A percentile compares a stretch with the other conserved stretches of the same genome.
Conservation (phyloP, 2,797 vertebrate species). For the Perodicticus potto region DNA sequence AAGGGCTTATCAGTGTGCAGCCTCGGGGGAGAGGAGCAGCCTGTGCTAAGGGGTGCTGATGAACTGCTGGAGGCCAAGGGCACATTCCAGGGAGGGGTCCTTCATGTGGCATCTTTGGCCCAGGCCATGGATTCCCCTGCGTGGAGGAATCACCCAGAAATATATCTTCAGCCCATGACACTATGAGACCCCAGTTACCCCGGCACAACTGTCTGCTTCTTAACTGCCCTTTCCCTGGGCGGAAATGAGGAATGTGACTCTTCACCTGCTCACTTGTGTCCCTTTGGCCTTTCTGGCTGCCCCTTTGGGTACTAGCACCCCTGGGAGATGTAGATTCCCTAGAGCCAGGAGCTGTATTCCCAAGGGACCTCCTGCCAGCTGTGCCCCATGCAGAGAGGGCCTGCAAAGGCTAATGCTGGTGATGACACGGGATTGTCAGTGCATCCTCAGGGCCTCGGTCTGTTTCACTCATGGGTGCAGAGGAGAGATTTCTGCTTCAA, state of each 20-base stretch:
- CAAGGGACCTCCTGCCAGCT: not conserved
- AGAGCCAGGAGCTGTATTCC: not conserved
- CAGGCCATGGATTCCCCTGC: too few species aligned
- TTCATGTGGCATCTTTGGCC: not conserved
- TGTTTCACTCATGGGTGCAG: not conserved
- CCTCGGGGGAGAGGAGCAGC: not conserved
- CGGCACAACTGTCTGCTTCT: not conserved
- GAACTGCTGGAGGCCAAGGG: not conserved
- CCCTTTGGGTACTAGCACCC: not conserved
- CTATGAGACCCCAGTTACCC: not conserved
- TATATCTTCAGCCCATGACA: not conserved
- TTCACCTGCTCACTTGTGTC: not conserved
- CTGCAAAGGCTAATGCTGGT: not conserved
- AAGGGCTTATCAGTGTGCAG: not conserved
- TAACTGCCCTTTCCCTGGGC: not conserved
- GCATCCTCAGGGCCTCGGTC: not conserved
- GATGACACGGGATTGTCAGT: not conserved
- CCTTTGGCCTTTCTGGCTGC: not conserved
- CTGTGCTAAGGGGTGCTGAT: too few species aligned
- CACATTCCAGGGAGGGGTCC: fast-evolving
- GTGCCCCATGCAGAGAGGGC: not conserved
- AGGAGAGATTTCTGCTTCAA: not conserved
- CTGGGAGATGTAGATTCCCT: not conserved
- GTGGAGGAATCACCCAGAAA: not conserved
- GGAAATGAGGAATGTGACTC: not conserved